These are phyloP conservation scores for Hiodon alosoides DNA, from an alignment of 2,113 vertebrate species.

Conservation along the genomic window DNA sequence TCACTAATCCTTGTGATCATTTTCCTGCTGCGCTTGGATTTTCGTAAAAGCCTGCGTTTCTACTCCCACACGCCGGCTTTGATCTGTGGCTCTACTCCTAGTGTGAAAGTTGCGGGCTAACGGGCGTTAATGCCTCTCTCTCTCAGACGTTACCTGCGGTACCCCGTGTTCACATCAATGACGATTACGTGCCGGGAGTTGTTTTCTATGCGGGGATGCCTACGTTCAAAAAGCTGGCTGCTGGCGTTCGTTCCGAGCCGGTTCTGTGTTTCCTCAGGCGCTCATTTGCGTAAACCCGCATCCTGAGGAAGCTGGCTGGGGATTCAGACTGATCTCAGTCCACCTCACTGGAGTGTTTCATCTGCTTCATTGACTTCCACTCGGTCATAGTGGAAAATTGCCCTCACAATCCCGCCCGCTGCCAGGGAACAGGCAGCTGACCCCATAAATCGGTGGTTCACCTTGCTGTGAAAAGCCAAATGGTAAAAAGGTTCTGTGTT, in stretches of 20 bases:
- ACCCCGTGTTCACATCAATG: conserved; percentile 32
- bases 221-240: background rate
- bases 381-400: conserved; percentile 15
- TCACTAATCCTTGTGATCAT: no score
- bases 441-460: conserved; percentile 19
- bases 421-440: background rate
- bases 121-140: conserved; percentile 35
- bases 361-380: no score
- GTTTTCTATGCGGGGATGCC: background rate
- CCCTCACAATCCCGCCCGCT: conserved; percentile 16
- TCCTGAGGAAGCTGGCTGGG: no score
- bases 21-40: conserved; percentile 11
- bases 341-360: no score
- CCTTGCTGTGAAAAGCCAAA: conserved; percentile 24
- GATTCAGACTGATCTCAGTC: no score
- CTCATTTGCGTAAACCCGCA: no score
- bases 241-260: no score
- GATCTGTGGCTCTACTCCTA: conserved; percentile 32
- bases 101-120: conserved; percentile 27
- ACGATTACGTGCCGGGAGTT: conserved; percentile 22
- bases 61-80: conserved; percentile 34
- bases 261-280: no score
- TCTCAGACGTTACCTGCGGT: conserved; percentile 33
- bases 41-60: conserved; percentile 35
- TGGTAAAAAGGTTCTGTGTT: conserved; percentile 65